Conservation (phyloP, 1,140 invertebrate genomes). For the Brachionus rubens region DNA sequence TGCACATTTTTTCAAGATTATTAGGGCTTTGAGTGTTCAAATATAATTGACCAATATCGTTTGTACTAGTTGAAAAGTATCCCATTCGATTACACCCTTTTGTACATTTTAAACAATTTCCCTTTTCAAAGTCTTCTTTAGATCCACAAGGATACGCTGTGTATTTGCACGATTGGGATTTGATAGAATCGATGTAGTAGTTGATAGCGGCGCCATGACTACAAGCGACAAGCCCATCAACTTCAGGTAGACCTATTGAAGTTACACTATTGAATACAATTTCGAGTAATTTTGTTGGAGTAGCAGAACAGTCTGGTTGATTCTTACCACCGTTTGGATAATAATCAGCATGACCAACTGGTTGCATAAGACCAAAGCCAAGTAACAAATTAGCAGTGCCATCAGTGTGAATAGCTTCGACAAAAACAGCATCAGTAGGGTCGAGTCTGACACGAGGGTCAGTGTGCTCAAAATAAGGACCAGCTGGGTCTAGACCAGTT, state of each 20-base stretch:
- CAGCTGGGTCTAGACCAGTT: conserved; percentile 69
- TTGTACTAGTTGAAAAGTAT: neutral
- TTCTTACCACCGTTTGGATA: conserved; percentile 59
- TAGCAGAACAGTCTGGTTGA: conserved; percentile 55
- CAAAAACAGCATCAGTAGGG: conserved; percentile 75
- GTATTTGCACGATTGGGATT: neutral
- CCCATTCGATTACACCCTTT: neutral
- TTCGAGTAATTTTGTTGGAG: neutral
- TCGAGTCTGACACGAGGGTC: conserved; percentile 58
- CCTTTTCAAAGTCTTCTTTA: neutral
- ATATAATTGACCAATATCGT: neutral
- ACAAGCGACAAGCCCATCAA: neutral
- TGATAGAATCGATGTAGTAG: neutral
- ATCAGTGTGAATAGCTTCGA: conserved; percentile 90
- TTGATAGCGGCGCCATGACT: neutral
- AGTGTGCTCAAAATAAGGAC: conserved; percentile 66
- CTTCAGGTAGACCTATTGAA: neutral
- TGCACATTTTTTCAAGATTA: neutral
- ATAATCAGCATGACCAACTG: conserved; percentile 64
- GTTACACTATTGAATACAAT: neutral
- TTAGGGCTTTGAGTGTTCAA: neutral
- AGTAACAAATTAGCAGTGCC: conserved; percentile 65
- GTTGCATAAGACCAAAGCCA: conserved; percentile 48
- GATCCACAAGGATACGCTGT: neutral
- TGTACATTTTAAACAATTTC: neutral